Evolutionary conservation across 2,888 invertebrate genomes (phyloP), one percentile per base, ranked within the genome.

Genomic region (Netelia inedita): DNA sequence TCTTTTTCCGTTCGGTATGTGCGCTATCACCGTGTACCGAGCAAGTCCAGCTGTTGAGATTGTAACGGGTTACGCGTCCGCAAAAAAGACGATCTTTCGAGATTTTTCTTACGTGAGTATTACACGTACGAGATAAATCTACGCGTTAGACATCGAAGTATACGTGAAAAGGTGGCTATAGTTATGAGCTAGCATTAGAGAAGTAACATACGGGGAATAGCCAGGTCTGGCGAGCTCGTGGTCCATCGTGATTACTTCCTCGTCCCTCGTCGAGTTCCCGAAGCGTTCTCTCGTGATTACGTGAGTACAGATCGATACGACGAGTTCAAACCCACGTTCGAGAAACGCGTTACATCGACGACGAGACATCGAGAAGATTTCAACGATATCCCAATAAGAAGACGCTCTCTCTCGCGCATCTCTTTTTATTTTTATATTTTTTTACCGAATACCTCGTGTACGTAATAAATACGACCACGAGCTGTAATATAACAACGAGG

Each of bases 241-340:
- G n/a, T 73, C 63, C 72, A 61, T 75, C 76, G 68, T 84, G 76
- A 84, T 84, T 81, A 81, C 84, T 84, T 84, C 84, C 84, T 84
- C 76, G 73, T 84, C 80, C 81, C 73, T 55, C 66, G 63, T 41
- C 76, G 68, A 68, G 53, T 72, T 41, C 59, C 21, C 59, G 28
- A 41, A 23, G 55, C 11, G 59, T 16, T 41, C 63, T 68, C 76
- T 78, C 65, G 57, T 53, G 83, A 83, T 87, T 87, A 86, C 87
- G 87, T 87, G 86, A 86, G 69, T 82, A 53, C 69, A 21, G 79
- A 74, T 79, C 82, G 79, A 85, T 87, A 76, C 75, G 43, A 41
- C 68, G 69, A 85, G 81, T 82, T 81, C 80, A 81, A 11, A 84
- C 78, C 23, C 63, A 55, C 73, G 61, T 28, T 19, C 61, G 10